Base-by-base conservation (phyloP, 2,113 vertebrate species). In the Phyllostomus hastatus region DNA sequence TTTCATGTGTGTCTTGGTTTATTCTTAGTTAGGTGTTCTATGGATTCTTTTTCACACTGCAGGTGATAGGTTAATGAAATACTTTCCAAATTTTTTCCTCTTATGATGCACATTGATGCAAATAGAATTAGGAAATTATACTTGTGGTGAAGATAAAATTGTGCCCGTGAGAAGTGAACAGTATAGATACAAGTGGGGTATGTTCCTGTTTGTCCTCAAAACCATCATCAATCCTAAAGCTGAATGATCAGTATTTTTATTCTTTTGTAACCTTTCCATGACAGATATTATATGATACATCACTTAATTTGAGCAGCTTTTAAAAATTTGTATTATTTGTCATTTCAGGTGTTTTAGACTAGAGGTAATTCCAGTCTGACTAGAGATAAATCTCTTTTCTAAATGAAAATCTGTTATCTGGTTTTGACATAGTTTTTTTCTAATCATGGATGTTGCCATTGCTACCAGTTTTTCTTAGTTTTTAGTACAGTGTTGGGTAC, bases 151-250 rank as follows among this genome's bases (percentile, higher is more conserved):
- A 94, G 2, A 83, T 69, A 46, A 50, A 3, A 10, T 75, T 81
- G 6, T 87, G 7, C 8, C 12, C 15, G 8, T 14, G 38, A 82
- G 2, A 31, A 15, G 5, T 46, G 1, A 75, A 59, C 3, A 24
- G 10, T 17, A 8, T 59, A 14, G 10, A 6, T 16, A 19, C 1
- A 4, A 10, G 9, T 20, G 5, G 16, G 1, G 0, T 57, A 0
- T 54, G 20, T 52, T 88, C 26, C 4, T 89, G 5, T 7, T 10
- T 67, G 9, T 0, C 1, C 5, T 14, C 61, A 7, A 19, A 78
- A 78, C 22, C 7, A 48, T 72, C 9, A 67, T 33, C 12, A 67
- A 2, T 41, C 3, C 33, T 3, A 76, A 93, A 52, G 9, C 19
- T 70, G 81, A 80, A 88, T 7, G 1, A 70, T 81, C 4, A 76